Conservation (phyloP, 2,797 vertebrate genomes). For the Corythornis leucogaster region DNA sequence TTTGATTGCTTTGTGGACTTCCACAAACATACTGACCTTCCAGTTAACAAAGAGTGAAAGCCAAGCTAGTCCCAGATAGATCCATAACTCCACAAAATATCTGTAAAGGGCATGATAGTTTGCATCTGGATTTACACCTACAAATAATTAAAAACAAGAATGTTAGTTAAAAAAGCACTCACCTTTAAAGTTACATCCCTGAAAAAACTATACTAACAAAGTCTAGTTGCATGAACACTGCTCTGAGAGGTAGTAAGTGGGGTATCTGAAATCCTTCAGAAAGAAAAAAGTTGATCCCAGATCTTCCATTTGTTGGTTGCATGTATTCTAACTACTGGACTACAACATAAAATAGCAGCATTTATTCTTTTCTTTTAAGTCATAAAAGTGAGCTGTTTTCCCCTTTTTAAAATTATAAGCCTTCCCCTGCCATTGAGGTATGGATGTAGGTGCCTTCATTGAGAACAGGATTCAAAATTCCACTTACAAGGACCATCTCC, state of each 20-base stretch:
- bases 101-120: conserved; percentile 94
- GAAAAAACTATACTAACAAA: background rate
- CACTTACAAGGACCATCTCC: background rate
- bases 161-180: background rate
- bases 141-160: conserved; percentile 14
- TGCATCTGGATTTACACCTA: conserved; percentile 92
- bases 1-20: conserved; percentile 98
- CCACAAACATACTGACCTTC: conserved; percentile 99
- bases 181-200: background rate
- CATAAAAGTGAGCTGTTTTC: background rate
- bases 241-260: background rate
- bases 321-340: background rate
- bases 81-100: conserved; percentile 99
- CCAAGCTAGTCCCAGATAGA: conserved; percentile 97
- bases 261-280: background rate
- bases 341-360: background rate
- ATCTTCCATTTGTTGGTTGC: background rate
- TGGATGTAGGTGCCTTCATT: background rate
- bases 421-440: background rate
- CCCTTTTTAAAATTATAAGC: background rate
- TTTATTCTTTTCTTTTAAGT: background rate
- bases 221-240: background rate
- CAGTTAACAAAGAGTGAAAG: conserved; percentile 98
- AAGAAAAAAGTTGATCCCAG: background rate
- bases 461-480: background rate